A percentile compares a stretch with the other conserved stretches of the same genome.
Conservation (phyloP, 2,113 vertebrate species). For the Turdus rufiventris region DNA sequence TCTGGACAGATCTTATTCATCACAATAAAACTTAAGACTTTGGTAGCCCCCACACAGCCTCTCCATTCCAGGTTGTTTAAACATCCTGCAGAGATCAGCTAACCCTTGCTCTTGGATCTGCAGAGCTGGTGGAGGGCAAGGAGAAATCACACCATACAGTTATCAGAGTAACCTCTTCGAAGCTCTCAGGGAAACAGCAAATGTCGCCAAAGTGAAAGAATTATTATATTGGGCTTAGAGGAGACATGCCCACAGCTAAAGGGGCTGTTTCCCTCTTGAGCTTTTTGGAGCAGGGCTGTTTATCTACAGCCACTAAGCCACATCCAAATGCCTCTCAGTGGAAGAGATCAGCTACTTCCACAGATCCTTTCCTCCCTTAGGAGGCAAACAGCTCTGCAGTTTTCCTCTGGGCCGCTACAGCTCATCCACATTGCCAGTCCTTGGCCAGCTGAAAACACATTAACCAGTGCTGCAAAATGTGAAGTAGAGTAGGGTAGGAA, state of each 20-base stretch:
- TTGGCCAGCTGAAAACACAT: not conserved
- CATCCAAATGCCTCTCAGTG: not conserved
- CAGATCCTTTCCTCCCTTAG: not conserved
- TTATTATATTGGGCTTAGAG: not conserved
- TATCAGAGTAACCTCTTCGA: not conserved
- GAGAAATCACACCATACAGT: not conserved
- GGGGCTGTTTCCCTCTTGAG: not conserved
- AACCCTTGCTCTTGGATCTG: not conserved
- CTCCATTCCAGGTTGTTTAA: not conserved
- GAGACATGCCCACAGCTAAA: not conserved
- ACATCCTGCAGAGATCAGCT: not conserved
- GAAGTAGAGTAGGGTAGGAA: not conserved
- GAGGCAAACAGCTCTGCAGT: not conserved
- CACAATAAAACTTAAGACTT: not conserved
- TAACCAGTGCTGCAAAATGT: not conserved
- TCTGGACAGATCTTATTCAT: not conserved
- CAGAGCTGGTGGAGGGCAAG: not conserved
- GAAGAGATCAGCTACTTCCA: not conserved
- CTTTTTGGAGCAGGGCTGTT: not conserved
- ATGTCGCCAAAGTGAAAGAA: not conserved
- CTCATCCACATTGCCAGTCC: not conserved
- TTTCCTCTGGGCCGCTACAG: not conserved
- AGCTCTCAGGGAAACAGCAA: not conserved
- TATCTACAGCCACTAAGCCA: not conserved
- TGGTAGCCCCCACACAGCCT: accelerated